Evolutionary conservation across 2,797 vertebrate genomes (phyloP), one percentile per base, ranked within the genome.

Genomic region (Nyctalus aviator): DNA sequence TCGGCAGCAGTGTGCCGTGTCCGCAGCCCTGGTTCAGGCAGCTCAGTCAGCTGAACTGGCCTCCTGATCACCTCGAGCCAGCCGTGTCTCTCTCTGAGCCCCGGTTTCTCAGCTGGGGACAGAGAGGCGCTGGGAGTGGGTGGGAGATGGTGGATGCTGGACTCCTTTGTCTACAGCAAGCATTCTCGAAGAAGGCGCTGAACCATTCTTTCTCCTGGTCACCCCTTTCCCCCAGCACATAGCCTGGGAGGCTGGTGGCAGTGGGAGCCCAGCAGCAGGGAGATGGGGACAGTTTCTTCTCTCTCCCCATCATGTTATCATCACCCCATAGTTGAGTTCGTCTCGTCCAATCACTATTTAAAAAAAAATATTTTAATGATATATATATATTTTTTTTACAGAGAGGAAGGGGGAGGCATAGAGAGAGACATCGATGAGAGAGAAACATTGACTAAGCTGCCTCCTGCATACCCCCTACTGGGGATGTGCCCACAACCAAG

Each of bases 141-240:
- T 10, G 6, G 27, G 30, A 4, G 12, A 25, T 2, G 30, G 18
- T 50, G 53, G 50, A 4, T 21, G 78, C 11, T 14, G 12, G 14
- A 3, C 15, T 9, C 20, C 35, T 5, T 2, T 30, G 44, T 59
- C 37, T 68, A 8, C 25, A 41, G 66, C 41, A 7, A 4, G 25
- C 59, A 2, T 59, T 46, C 25, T 6, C 3, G 75, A 59, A 53
- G 71, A 57, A 75, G 69, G 66, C 15, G 37, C 50, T 0, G n/a
- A 21, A 41, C 35, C 18, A 0, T 37, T 21, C 8, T 48, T 12
- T 2, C 25, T 76, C 25, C 12, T 6, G 0, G 0, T 69, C 25
- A 21, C 5, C 23, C 3, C n/a, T 8, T 23, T 8, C 25, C 27
- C 35, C 18, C 13, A 1, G 50, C 77, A 53, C 6, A 0, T 2